Conservation (phyloP, 1,140 invertebrate genomes). For the Bombus ignitus region DNA sequence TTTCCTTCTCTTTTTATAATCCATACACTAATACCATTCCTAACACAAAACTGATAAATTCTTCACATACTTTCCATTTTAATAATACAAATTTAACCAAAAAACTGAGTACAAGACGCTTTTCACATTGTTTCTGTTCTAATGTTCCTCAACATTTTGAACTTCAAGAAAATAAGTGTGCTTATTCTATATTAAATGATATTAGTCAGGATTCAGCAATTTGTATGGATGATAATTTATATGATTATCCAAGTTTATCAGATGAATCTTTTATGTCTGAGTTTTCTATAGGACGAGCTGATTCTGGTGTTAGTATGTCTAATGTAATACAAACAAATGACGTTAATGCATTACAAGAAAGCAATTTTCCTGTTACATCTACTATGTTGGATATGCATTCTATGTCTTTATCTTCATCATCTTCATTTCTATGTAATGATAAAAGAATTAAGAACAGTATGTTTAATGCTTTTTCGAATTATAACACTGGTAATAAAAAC, state of each 20-base stretch:
- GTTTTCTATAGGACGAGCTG: slow-evolving; percentile 55
- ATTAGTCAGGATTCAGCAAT: slow-evolving; percentile 71
- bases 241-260: slow-evolving; percentile 45
- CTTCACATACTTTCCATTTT: not conserved
- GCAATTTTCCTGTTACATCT: slow-evolving; percentile 36
- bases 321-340: slow-evolving; percentile 11
- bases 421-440: slow-evolving; percentile 19
- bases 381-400: slow-evolving; percentile 45
- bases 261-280: slow-evolving; percentile 42
- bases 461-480: slow-evolving; percentile 28
- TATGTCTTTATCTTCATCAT: slow-evolving; percentile 54
- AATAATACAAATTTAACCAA: not conserved
- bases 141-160: slow-evolving; percentile 1
- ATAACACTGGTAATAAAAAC: slow-evolving; percentile 13
- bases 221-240: slow-evolving; percentile 67
- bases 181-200: slow-evolving; percentile 31
- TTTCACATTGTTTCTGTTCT: slow-evolving; percentile 13
- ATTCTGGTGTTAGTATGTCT: slow-evolving; percentile 72
- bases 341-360: not conserved
- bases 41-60: slow-evolving; percentile 18
- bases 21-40: slow-evolving; percentile 67
- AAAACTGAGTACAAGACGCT: not conserved
- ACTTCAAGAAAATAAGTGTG: slow-evolving; percentile 27
- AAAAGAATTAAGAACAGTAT: slow-evolving; percentile 25
- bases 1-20: slow-evolving; percentile 71